Conservation (phyloP, 2,797 vertebrate species). For the Crypturellus tataupa region DNA sequence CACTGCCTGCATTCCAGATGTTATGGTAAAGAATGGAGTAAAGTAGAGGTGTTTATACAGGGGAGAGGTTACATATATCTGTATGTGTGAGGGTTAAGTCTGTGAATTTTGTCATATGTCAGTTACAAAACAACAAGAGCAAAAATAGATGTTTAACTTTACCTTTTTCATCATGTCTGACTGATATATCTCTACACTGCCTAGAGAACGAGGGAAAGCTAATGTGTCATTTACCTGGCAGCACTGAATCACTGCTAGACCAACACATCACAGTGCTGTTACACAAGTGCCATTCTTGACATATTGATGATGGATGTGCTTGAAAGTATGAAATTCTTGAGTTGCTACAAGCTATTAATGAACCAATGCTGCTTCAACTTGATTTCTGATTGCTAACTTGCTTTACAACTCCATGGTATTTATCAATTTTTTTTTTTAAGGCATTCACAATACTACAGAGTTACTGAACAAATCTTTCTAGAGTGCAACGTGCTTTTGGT, state of each 20-base stretch:
- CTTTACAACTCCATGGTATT: background rate
- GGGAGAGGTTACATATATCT: background rate
- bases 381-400: background rate
- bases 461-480: background rate
- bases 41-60: accelerated
- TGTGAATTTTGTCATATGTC: background rate
- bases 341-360: background rate
- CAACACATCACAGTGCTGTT: background rate
- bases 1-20: background rate
- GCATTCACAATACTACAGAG: background rate
- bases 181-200: background rate
- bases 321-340: background rate
- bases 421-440: background rate
- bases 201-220: background rate
- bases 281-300: background rate
- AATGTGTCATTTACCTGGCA: background rate
- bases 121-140: background rate
- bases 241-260: background rate
- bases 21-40: background rate
- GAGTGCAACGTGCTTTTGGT: background rate
- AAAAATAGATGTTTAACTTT: background rate
- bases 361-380: background rate
- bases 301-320: background rate
- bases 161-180: background rate
- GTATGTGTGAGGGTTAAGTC: background rate